Conservation (phyloP, 1,140 invertebrate genomes). For the Ectropis grisescens region DNA sequence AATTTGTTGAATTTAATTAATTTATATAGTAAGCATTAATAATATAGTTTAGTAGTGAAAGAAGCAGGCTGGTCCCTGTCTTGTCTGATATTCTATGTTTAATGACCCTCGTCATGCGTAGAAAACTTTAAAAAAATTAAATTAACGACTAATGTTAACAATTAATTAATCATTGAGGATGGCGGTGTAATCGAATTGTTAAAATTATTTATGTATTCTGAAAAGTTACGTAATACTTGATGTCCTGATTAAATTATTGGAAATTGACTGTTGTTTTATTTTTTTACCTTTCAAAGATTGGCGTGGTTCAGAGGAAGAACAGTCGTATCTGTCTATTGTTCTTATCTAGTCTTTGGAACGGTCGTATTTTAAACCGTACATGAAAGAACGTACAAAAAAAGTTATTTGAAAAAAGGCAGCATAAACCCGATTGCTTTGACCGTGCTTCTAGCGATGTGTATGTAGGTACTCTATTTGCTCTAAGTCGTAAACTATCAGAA, state of each 20-base stretch:
- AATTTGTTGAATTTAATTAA: not conserved
- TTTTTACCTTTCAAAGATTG: slow-evolving; percentile 6
- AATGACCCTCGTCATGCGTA: slow-evolving; percentile 15
- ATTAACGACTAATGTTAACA: slow-evolving; percentile 28
- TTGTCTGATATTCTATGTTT: slow-evolving; percentile 34
- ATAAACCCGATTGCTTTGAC: no score
- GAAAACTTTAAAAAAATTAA: slow-evolving; percentile 11
- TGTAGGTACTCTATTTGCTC: no score
- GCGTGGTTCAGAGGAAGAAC: no score
- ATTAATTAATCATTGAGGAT: slow-evolving; percentile 35
- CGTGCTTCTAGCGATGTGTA: no score
- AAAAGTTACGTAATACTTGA: slow-evolving; percentile 58
- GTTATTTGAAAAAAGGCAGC: no score
- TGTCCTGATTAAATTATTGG: slow-evolving; percentile 64
- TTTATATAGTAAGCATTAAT: not conserved
- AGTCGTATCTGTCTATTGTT: no score
- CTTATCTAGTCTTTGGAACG: no score
- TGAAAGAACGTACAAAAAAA: no score
- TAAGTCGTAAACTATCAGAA: no score
- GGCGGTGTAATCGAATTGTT: slow-evolving; percentile 62
- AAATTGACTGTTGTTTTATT: slow-evolving; percentile 28
- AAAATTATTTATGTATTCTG: slow-evolving; percentile 62
- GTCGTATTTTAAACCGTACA: no score
- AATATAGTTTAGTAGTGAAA: slow-evolving; percentile 22
- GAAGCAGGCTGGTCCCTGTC: slow-evolving; percentile 52